Evolutionary conservation across 2,888 invertebrate genomes (phyloP).

Genomic region (Nomada ferruginata): DNA sequence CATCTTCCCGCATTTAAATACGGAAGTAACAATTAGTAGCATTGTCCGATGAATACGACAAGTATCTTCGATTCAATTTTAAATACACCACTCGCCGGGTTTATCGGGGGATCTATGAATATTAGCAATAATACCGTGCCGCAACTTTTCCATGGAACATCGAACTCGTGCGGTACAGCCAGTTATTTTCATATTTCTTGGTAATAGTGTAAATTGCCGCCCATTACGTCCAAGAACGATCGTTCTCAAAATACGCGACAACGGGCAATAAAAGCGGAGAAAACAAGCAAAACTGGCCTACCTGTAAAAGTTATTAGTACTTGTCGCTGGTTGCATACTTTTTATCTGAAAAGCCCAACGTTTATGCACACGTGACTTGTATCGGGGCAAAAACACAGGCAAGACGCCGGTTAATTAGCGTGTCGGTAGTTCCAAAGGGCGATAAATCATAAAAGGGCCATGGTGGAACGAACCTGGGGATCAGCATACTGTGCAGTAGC

Average conservation of each 20-base stretch:
- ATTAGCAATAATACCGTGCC: background rate
- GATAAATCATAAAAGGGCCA: conserved; percentile 70
- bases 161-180: too few species aligned
- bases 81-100: background rate
- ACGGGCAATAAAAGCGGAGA: background rate
- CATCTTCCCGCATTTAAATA: conserved; percentile 14
- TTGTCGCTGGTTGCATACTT: conserved; percentile 35
- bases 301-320: conserved; percentile 51
- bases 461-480: conserved; percentile 25
- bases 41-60: background rate
- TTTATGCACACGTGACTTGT: conserved; percentile 55
- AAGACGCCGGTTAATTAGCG: conserved; percentile 71
- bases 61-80: background rate
- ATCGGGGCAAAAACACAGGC: conserved; percentile 46
- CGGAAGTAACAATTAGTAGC: background rate
- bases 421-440: conserved; percentile 66
- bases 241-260: conserved; percentile 3
- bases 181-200: too few species aligned
- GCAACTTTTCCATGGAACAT: background rate
- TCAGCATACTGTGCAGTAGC: conserved; percentile 60
- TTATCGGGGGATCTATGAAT: background rate
- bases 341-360: conserved; percentile 42
- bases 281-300: conserved; percentile 7
- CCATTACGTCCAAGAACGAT: background rate
- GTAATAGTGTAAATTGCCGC: background rate